A percentile compares a stretch with the other conserved stretches of the same genome.
These are phyloP conservation scores for Zeus faber DNA, from an alignment of 2,113 vertebrate genomes.

Conservation along the genomic window DNA sequence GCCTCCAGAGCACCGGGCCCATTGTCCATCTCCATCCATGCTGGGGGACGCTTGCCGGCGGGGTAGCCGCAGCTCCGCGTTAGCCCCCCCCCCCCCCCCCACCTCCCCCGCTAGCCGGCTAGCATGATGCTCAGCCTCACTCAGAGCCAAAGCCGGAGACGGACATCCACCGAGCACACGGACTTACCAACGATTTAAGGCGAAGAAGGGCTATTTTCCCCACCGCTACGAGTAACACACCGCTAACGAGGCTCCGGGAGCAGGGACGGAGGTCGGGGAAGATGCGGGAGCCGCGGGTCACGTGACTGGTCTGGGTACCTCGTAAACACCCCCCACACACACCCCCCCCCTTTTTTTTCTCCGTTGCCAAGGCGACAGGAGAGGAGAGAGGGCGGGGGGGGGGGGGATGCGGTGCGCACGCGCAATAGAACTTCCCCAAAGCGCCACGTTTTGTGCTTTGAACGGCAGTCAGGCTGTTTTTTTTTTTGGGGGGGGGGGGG, in stretches of 20 bases:
- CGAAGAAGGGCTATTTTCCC: too few species aligned
- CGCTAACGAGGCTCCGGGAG: not conserved
- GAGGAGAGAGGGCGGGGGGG: slow-evolving; percentile 61
- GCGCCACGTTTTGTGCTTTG: slow-evolving; percentile 19
- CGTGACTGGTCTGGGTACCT: slow-evolving; percentile 60
- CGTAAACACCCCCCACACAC: slow-evolving; percentile 45
- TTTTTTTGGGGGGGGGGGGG: too few species aligned
- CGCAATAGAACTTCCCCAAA: slow-evolving; percentile 42
- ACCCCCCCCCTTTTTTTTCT: slow-evolving; percentile 8
- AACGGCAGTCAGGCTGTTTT: slow-evolving; percentile 31
- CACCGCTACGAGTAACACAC: not conserved
- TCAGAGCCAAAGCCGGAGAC: not conserved
- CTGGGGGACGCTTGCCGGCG: slow-evolving; percentile 11
- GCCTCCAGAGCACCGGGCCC: too few species aligned
- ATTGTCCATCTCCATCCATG: slow-evolving; percentile 54
- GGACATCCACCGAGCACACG: not conserved
- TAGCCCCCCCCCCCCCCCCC: too few species aligned
- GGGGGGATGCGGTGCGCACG: slow-evolving; percentile 75
- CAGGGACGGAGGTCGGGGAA: slow-evolving; percentile 10
- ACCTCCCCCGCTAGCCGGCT: slow-evolving; percentile 23
- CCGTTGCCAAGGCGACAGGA: slow-evolving; percentile 69
- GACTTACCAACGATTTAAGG: slow-evolving; percentile 45
- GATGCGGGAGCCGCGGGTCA: slow-evolving; percentile 38
- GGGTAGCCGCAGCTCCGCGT: slow-evolving; percentile 23
- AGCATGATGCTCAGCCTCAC: not conserved